phyloP scores from a whole-genome alignment of 2,113 vertebrate species.

The Anguilla japonica region DNA sequence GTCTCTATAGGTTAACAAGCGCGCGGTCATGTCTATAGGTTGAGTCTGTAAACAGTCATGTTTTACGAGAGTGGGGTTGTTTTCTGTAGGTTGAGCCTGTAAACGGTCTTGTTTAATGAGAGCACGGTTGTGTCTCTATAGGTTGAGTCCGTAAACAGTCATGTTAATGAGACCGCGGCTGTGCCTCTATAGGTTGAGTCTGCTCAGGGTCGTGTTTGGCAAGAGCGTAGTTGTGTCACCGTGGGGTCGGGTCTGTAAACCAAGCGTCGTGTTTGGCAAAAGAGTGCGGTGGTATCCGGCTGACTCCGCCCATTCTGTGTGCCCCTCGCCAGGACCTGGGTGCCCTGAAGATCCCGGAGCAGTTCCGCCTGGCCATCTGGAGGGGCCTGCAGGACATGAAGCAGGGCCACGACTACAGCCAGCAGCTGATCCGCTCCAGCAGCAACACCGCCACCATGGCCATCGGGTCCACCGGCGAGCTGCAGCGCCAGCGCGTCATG shows the following conservation, averaged over 20 bases:
- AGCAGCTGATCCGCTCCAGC: conserved; percentile 89
- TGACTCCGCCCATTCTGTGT: not conserved
- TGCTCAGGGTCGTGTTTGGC: not conserved
- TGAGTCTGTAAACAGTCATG: not conserved
- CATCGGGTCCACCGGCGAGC: conserved; percentile 80
- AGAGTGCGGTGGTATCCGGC: not conserved
- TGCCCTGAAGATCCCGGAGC: conserved; percentile 94
- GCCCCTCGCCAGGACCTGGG: conserved; percentile 80
- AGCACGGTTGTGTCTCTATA: not conserved
- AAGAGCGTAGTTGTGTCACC: not conserved
- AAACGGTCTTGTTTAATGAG: not conserved
- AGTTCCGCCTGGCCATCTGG: conserved; percentile 91
- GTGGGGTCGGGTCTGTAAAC: not conserved
- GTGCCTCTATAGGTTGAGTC: not conserved
- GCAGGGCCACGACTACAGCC: conserved; percentile 82
- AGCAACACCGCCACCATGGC: conserved; percentile 84
- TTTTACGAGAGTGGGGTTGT: not conserved
- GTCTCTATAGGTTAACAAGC: not conserved
- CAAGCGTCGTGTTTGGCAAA: no score
- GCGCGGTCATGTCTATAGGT: not conserved
- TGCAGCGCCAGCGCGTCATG: conserved; percentile 96
- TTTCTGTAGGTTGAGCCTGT: not conserved
- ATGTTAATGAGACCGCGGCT: not conserved
- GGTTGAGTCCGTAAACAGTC: not conserved
- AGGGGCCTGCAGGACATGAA: conserved; percentile 94